Percentiles rank a stretch among this genome's conserved stretches.
phyloP scores from a whole-genome alignment of 2,888 invertebrate species.

The Vesta saturnalis region DNA sequence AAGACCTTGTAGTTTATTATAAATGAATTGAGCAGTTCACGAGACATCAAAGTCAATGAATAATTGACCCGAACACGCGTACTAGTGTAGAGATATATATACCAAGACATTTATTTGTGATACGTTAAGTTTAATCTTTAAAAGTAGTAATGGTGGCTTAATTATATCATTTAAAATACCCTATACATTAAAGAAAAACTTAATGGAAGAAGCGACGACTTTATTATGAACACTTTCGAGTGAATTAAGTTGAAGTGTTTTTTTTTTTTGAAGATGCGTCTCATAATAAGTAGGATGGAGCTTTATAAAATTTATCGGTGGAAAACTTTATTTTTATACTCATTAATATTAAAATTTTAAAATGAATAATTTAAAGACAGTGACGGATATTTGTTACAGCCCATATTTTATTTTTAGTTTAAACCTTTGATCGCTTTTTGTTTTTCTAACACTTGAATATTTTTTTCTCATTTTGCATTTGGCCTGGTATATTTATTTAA shows the following conservation, averaged over 20 bases:
- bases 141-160: conserved; percentile 20
- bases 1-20: conserved; percentile 35
- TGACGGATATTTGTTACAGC: no score
- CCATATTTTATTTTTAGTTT: no score
- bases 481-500: no score
- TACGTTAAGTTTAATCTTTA: conserved; percentile 32
- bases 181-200: neutral
- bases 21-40: conserved; percentile 32
- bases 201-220: neutral
- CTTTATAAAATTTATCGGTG: no score
- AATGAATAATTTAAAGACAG: no score
- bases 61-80: conserved; percentile 39
- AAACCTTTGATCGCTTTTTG: no score
- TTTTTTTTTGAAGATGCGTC: no score
- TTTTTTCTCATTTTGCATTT: no score
- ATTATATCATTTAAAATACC: conserved; percentile 4
- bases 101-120: conserved; percentile 34
- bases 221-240: neutral
- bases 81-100: conserved; percentile 21
- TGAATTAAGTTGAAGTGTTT: neutral
- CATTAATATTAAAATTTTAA: no score
- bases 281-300: no score
- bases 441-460: no score
- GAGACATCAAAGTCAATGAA: conserved; percentile 37
- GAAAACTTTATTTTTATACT: no score